phyloP scores from a whole-genome alignment of 2,888 invertebrate genomes.

The Diaprepes abbreviatus region DNA sequence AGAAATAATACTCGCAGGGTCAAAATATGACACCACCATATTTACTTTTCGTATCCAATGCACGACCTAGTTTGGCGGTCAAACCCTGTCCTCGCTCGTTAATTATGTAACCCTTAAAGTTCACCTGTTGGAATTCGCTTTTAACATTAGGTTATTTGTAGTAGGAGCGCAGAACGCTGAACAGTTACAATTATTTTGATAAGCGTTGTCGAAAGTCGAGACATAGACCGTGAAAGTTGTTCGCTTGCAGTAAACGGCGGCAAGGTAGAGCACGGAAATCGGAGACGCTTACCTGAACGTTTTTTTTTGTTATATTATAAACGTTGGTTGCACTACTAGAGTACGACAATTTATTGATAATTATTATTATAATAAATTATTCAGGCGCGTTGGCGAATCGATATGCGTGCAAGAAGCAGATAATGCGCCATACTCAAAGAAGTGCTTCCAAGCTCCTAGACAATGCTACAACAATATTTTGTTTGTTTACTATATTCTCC shows the following conservation, averaged over 20 bases:
- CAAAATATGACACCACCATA: conserved; percentile 4
- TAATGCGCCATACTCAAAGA: too few species aligned
- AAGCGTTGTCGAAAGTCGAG: neutral
- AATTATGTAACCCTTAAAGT: too few species aligned
- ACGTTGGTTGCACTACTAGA: conserved; percentile 15
- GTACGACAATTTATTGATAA: too few species aligned
- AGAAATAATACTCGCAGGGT: neutral
- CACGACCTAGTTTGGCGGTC: conserved; percentile 22
- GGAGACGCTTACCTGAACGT: conserved; percentile 18
- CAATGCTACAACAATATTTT: too few species aligned
- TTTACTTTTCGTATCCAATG: conserved; percentile 18
- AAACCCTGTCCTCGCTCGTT: conserved; percentile 20
- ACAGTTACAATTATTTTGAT: conserved; percentile 42
- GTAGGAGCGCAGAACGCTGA: conserved; percentile 57
- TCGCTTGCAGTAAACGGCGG: neutral
- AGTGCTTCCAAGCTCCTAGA: too few species aligned
- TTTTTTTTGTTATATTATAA: neutral
- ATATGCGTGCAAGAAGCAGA: too few species aligned
- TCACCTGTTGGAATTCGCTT: conserved; percentile 67
- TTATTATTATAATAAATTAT: too few species aligned
- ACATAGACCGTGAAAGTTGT: neutral
- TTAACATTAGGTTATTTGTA: conserved; percentile 61
- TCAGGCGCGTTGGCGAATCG: too few species aligned
- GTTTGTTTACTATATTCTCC: too few species aligned
- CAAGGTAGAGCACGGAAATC: neutral